phyloP scores from a whole-genome alignment of 2,888 invertebrate species.

The Trichopria drosophilae region DNA sequence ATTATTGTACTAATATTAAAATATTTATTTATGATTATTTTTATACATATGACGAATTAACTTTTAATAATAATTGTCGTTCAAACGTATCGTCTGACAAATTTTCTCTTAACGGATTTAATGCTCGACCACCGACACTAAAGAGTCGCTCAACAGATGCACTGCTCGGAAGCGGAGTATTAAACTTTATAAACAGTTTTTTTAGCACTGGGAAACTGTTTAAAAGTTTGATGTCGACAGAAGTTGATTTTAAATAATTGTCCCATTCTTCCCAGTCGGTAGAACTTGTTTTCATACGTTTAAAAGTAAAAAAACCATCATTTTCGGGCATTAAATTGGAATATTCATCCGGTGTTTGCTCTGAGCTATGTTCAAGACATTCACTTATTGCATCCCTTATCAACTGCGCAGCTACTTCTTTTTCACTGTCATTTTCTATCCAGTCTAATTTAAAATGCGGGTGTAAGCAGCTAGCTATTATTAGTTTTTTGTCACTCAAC shows the following conservation, averaged over 20 bases:
- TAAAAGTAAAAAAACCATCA: constrained; percentile 2
- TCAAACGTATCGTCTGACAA: not conserved
- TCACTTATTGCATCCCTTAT: not conserved
- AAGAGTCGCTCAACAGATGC: constrained; percentile 9
- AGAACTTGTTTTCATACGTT: not conserved
- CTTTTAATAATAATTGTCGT: constrained; percentile 2
- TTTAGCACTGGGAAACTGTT: not conserved
- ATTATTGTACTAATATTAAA: too few species aligned
- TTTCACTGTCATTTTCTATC: not conserved
- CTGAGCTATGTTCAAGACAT: too few species aligned
- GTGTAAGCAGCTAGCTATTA: constrained; percentile 2
- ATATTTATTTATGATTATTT: too few species aligned
- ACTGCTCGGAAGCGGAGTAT: constrained; percentile 9
- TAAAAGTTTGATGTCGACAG: not conserved
- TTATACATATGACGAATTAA: too few species aligned
- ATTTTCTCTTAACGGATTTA: not conserved
- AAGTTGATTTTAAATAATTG: not conserved
- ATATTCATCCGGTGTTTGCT: too few species aligned
- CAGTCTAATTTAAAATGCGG: constrained; percentile 6
- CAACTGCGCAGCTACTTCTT: not conserved
- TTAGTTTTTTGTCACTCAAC: not conserved
- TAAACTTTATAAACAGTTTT: constrained; percentile 8
- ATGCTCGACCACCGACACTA: constrained; percentile 3
- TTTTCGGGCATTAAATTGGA: too few species aligned
- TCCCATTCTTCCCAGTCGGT: not conserved